Percentiles rank a stretch among this genome's conserved stretches.
These are phyloP conservation scores for Drosophila stalkeri DNA, from an alignment of 2,888 invertebrate species.

Conservation along the genomic window DNA sequence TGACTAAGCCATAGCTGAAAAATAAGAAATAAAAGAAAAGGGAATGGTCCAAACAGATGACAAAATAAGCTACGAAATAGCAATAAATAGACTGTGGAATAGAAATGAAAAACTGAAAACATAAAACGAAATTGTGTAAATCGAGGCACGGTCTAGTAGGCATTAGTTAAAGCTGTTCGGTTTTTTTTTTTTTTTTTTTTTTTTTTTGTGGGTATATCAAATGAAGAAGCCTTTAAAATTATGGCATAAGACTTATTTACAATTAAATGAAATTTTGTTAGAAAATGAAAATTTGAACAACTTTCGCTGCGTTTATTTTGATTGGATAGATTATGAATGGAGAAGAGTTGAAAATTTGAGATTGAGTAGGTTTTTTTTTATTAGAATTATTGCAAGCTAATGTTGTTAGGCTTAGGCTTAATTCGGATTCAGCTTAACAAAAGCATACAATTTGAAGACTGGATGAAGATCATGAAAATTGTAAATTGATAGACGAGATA, in stretches of 20 bases:
- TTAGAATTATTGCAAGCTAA: background rate
- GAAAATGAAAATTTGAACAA: conserved; percentile 21
- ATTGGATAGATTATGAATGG: background rate
- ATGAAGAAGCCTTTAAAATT: background rate
- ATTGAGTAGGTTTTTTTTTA: background rate
- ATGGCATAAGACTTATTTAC: background rate
- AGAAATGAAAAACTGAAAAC: conserved; percentile 14
- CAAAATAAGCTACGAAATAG: conserved; percentile 30
- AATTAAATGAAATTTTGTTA: conserved; percentile 37
- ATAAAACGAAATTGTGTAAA: conserved; percentile 9
- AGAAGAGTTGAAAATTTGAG: background rate
- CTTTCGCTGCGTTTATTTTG: conserved; percentile 29
- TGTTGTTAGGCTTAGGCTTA: background rate
- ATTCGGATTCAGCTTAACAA: too few relatives aligned
- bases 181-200: too few relatives aligned
- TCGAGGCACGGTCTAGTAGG: conserved; percentile 2
- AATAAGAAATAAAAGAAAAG: background rate
- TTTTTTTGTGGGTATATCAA: conserved; percentile 4
- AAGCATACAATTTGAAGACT: too few relatives aligned
- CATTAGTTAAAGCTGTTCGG: background rate
- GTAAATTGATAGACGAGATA: too few relatives aligned
- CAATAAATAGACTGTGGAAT: conserved; percentile 17
- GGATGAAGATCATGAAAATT: too few relatives aligned
- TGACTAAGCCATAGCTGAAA: conserved; percentile 26
- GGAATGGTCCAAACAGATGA: conserved; percentile 29